These are phyloP conservation scores for Lonchura striata DNA, from an alignment of 2,113 vertebrate genomes.

Conservation along the genomic window DNA sequence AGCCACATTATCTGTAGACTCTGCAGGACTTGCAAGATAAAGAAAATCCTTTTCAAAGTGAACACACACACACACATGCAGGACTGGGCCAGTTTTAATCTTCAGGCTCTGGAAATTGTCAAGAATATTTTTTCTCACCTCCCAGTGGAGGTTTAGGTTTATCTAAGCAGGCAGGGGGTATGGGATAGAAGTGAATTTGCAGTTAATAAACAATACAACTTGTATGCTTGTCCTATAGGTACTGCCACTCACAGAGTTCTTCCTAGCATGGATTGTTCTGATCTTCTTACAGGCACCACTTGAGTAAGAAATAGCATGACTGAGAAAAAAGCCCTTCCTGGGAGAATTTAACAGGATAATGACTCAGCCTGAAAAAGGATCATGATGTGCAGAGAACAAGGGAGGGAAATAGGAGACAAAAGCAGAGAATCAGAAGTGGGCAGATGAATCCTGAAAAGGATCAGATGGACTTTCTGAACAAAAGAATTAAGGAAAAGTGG, in stretches of 20 bases:
- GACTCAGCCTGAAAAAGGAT: background rate
- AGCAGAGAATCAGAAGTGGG: background rate
- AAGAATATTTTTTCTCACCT: background rate
- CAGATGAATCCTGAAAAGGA: background rate
- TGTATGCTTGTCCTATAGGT: background rate
- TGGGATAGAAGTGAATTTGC: background rate
- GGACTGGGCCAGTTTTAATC: background rate
- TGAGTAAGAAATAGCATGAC: background rate
- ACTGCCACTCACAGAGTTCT: background rate
- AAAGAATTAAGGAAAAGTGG: background rate
- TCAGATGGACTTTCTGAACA: conserved; percentile 1
- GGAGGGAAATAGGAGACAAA: background rate
- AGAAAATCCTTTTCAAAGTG: background rate
- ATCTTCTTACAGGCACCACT: background rate
- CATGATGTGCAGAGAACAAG: background rate
- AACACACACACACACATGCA: background rate
- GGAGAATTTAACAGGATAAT: background rate
- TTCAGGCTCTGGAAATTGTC: background rate
- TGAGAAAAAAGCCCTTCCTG: background rate
- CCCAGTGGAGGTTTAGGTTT: background rate
- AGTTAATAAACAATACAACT: background rate
- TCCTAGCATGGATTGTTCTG: background rate
- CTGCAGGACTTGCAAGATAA: background rate
- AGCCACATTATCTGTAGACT: background rate
- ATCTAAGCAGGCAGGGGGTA: background rate